Conservation (phyloP, 2,113 vertebrate species). For the Indicator maculatus region DNA sequence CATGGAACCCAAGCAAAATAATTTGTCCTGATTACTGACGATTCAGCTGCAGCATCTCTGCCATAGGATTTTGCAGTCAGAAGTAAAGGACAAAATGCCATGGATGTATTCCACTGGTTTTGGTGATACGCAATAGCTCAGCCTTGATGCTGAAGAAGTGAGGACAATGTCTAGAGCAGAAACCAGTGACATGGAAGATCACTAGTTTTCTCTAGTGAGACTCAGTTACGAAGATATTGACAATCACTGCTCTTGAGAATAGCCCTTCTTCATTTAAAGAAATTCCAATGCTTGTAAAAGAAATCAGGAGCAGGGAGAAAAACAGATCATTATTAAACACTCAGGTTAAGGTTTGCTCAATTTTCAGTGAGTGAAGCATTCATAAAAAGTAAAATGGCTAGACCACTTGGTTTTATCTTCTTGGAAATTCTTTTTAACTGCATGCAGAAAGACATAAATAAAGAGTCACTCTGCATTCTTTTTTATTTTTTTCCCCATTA, state of each 20-base stretch:
- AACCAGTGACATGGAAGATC: neutral
- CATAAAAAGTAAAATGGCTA: neutral
- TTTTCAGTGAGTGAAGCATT: neutral
- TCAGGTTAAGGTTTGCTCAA: neutral
- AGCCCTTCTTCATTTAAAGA: neutral
- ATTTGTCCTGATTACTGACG: neutral
- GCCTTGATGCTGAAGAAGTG: neutral
- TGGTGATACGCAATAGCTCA: neutral
- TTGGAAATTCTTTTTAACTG: neutral
- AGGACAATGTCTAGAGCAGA: neutral
- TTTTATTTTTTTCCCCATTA: neutral
- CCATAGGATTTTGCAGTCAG: neutral
- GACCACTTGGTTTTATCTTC: fast-evolving
- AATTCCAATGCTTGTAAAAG: neutral
- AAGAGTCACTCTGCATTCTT: neutral
- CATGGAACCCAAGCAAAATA: neutral
- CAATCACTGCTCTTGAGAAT: neutral
- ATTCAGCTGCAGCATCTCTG: neutral
- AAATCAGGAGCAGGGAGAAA: neutral
- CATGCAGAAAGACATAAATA: neutral
- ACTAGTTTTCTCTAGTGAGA: neutral
- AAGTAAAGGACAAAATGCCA: neutral
- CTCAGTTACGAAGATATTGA: neutral
- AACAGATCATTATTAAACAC: neutral
- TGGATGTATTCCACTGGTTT: neutral